Evolutionary conservation across 2,113 vertebrate genomes (phyloP), one percentile per base, ranked within the genome.

Genomic region (Microtus montanus): DNA sequence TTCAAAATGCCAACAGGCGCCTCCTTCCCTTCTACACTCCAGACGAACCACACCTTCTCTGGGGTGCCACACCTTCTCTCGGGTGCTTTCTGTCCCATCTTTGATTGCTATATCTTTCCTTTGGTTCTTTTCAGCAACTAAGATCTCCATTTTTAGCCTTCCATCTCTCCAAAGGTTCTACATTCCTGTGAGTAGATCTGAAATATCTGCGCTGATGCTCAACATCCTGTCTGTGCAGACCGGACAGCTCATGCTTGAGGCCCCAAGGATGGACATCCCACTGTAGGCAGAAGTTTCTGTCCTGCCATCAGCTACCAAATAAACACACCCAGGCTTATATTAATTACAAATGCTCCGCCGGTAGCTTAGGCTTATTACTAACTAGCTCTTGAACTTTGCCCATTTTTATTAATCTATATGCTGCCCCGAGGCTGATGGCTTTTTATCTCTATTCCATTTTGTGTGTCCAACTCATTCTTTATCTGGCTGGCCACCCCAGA

Each of bases 1-100:
- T 49, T 84, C 24, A 41, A 87, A 87, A 91, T 35, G 87, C 73
- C 38, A 38, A 44, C 3, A 66, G 14, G 58, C 54, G 22, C 52
- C 1, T 10, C 12, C 17, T 3, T 0, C 26, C 20, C 19, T 2
- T 7, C 3, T 0, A 20, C 0, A 19, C 7, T 13, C 38, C 5
- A 38, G 78, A 66, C 22, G 38, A 17, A 15, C 70, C 30, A 0
- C 28, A 58, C 58, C 58, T 58, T 58, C 58, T 22, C 54, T 58
- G 17, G 2, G 0, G 54, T 14, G 10, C 75, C 30, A 0, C n/a
- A 35, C 24, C 19, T 86, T 66, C 26, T 92, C 77, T 41, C 47
- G n/a, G 66, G 71, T n/a, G 24, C 1, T 52, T 28, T 88, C 14
- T 73, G 38, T 54, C 90, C 24, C 7, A 28, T 87, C 47, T 92